Base-by-base conservation (phyloP, 2,113 vertebrate species). In the Shinisaurus crocodilurus region DNA sequence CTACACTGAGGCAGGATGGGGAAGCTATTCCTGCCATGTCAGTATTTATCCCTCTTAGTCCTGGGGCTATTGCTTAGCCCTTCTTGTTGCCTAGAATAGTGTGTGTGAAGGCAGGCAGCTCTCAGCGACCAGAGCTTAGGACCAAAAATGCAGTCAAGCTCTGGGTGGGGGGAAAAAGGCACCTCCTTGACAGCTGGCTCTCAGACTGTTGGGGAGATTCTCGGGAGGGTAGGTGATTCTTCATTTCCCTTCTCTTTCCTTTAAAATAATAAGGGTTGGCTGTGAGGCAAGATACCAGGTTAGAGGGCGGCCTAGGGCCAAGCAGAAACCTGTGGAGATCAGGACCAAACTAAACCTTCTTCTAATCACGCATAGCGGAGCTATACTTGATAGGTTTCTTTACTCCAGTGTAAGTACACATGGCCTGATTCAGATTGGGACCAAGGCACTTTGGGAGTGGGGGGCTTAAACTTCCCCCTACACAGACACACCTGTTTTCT, bases 241-340 rank as follows among this genome's bases (percentile, higher is more conserved):
- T 60, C 5, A 25, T 16, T n/a, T 10, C 70, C 70, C 54, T 65
- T 54, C 60, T 69, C 10, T 74, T 45, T 50, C 60, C 10, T 77
- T 69, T 77, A 69, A 90, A 85, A 79, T 34, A 40, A 43, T 23
- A 65, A 70, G 18, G 40, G 18, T 25, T 45, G 57, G 27, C 57
- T 45, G 4, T 32, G 37, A 79, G 23, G 45, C 48, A 54, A 40
- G 34, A 37, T 69, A 34, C 37, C 18, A 18, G 9, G 50, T 29
- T 76, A 18, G 87, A 54, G 60, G 54, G 43, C 25, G 20, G 82
- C 57, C 37, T 63, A 43, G 20, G 69, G 27, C 10, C 63, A 86
- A 57, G 48, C 12, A 43, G 27, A 70, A 34, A 45, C 70, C 0
- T 0, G 25, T 79, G 88, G 82, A 1, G 0, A 65, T 54, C 60